These are phyloP conservation scores for Mantis religiosa DNA, from an alignment of 2,888 invertebrate species.

Conservation along the genomic window DNA sequence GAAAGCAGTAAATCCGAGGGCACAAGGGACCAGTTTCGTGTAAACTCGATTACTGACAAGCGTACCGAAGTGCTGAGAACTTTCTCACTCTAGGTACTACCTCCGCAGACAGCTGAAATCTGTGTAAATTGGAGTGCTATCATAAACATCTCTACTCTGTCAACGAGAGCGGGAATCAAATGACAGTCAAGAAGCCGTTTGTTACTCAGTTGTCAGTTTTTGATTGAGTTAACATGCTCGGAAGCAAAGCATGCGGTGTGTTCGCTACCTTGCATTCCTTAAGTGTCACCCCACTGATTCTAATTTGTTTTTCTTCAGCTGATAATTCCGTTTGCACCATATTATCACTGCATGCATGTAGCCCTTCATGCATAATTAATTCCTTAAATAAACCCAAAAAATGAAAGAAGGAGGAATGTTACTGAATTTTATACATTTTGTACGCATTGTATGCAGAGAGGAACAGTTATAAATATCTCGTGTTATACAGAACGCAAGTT, in stretches of 20 bases:
- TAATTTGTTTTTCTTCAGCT: no score
- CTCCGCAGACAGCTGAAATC: neutral
- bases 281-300: no score
- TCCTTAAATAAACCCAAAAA: no score
- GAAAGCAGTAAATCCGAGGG: neutral
- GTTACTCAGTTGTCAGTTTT: neutral
- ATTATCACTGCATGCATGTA: no score
- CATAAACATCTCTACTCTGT: neutral
- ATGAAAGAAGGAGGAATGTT: no score
- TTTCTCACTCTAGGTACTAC: neutral
- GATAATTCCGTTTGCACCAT: no score
- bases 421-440: no score
- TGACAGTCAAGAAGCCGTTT: neutral
- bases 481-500: no score
- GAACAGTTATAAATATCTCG: no score
- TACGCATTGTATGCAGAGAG: no score
- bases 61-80: neutral
- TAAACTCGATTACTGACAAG: neutral
- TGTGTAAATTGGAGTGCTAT: neutral
- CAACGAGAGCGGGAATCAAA: neutral
- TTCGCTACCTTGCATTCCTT: no score
- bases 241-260: neutral
- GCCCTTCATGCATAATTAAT: no score
- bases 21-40: neutral
- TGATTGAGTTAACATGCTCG: neutral